These are phyloP conservation scores for Molossus alvarezi DNA, from an alignment of 2,797 vertebrate species.

Conservation along the genomic window DNA sequence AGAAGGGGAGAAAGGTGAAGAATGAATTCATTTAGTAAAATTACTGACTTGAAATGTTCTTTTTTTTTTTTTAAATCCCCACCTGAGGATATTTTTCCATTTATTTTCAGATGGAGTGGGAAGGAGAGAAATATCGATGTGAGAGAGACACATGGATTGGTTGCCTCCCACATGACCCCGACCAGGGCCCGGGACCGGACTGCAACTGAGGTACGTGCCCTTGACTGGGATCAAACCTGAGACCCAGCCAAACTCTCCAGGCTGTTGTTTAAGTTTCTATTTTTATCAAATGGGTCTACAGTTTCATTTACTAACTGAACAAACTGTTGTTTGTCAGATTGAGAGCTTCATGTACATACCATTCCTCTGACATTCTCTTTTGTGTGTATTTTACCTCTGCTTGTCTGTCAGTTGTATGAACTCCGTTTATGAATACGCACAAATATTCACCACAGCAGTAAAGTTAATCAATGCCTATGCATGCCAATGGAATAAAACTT, in stretches of 20 bases:
- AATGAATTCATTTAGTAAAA: neutral
- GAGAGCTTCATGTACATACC: neutral
- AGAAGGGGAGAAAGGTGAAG: neutral
- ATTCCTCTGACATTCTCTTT: neutral
- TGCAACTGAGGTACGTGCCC: too few species aligned
- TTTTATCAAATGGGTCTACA: neutral
- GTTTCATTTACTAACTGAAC: neutral
- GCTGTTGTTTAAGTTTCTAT: neutral
- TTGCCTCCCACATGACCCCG: too few species aligned
- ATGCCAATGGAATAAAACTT: constrained; percentile 6
- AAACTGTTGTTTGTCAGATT: neutral
- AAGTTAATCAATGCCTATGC: neutral
- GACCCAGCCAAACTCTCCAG: too few species aligned
- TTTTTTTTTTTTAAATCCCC: too few species aligned
- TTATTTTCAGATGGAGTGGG: too few species aligned
- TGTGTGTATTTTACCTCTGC: neutral
- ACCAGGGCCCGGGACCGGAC: too few species aligned
- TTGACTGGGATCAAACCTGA: too few species aligned
- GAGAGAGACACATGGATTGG: too few species aligned
- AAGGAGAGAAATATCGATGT: too few species aligned
- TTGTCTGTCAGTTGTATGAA: neutral
- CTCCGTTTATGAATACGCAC: neutral
- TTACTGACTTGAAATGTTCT: neutral
- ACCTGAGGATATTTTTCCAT: too few species aligned
- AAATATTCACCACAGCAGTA: neutral